phyloP scores from a whole-genome alignment of 1,140 invertebrate species.

The Oncopodura yosiiana region DNA sequence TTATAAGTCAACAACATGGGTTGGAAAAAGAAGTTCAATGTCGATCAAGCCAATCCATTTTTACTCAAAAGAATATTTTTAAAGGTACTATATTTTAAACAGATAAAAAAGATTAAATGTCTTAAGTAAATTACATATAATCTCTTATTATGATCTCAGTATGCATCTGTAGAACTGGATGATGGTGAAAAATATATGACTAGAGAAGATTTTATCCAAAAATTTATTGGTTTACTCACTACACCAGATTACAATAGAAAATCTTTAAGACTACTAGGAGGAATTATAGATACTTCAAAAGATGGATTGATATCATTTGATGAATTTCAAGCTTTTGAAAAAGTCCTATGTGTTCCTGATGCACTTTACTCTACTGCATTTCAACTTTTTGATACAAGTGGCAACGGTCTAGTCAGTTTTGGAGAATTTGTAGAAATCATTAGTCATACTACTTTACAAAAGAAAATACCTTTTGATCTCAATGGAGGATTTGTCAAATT shows the following conservation, averaged over 20 bases:
- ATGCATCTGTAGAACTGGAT: conserved; percentile 63
- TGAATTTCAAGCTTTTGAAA: conserved; percentile 97
- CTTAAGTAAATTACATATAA: too few species aligned
- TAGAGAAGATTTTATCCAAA: conserved; percentile 79
- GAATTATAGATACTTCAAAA: conserved; percentile 92
- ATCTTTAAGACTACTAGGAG: conserved; percentile 80
- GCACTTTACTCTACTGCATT: conserved; percentile 95
- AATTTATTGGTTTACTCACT: conserved; percentile 78
- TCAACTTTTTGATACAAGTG: conserved; percentile 95
- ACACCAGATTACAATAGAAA: conserved; percentile 67
- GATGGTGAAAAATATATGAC: conserved; percentile 86
- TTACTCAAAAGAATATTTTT: too few species aligned
- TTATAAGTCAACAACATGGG: too few species aligned
- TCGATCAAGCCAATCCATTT: too few species aligned
- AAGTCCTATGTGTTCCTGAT: conserved; percentile 87
- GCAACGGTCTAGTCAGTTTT: conserved; percentile 39
- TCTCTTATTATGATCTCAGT: too few species aligned
- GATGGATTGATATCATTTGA: conserved; percentile 95
- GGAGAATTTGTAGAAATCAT: conserved; percentile 93
- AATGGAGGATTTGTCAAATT: conserved; percentile 88
- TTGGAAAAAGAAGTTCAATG: too few species aligned
- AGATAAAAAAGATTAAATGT: too few species aligned
- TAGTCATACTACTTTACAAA: conserved; percentile 80
- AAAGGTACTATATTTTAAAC: too few species aligned
- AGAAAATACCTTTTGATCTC: conserved; percentile 91